Evolutionary conservation across 2,113 vertebrate genomes (phyloP), one percentile per base, ranked within the genome.

Genomic region (Puma concolor): DNA sequence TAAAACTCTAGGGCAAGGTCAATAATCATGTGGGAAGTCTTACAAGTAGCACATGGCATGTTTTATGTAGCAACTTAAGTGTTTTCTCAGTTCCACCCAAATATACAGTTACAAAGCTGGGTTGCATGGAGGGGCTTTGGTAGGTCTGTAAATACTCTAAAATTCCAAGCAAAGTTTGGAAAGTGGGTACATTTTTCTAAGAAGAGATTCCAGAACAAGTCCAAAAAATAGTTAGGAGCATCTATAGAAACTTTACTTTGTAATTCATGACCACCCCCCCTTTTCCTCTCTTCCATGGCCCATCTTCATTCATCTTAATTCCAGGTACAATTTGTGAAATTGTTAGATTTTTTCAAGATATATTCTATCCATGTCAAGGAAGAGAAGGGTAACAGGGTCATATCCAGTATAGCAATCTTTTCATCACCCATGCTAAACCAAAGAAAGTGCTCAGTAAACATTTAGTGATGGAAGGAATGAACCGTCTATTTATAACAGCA

Each of bases 371-470:
- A 29, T 71, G 50, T 76, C 36, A 94, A 97, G 85, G 29, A 77
- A 52, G 15, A 88, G 21, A 67, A 38, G 57, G 25, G 54, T 50
- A 80, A 87, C 12, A 92, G 41, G 48, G 36, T 76, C 83, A 77
- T 36, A 81, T 81, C 27, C 0, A 0, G 52, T 36, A 67, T 4
- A 77, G 11, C 15, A 54, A 48, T 88, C 54, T 27, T 82, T 94
- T 90, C 52, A 77, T 92, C 63, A 25, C 52, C 54, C 12, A 7
- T 52, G 36, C 29, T 93, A 91, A 93, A 54, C 23, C 74, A 88
- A 89, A 96, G 77, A 63, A 96, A 69, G 16, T 84, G 11, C 23
- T 95, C 79, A 92, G 90, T 92, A 96, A 95, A 95, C 41, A 92
- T 74, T 71, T 60, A 29, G 16, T 76, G 76, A 89, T 81, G 21